Conservation (phyloP, 1,140 invertebrate genomes). For the Saxidomus purpurata region DNA sequence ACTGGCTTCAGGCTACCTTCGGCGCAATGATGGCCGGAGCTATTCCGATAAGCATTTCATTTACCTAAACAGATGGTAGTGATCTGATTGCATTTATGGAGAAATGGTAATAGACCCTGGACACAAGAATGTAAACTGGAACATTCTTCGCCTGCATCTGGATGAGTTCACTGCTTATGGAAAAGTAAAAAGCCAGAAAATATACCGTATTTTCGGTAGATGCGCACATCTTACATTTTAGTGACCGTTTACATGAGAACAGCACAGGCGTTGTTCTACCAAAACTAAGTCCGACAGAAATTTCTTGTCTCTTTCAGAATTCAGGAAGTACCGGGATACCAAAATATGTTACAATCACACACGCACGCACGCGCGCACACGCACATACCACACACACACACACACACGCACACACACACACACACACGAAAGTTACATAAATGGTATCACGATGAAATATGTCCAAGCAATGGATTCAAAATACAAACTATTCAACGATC, state of each 20-base stretch:
- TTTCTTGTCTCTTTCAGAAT: background rate
- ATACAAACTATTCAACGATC: no score
- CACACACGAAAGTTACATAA: background rate
- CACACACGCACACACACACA: no score
- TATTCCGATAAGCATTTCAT: background rate
- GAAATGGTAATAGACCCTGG: conserved; percentile 23
- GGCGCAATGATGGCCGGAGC: conserved; percentile 23
- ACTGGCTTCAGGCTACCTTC: conserved; percentile 13
- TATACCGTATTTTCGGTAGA: background rate
- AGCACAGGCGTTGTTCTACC: background rate
- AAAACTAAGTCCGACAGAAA: background rate
- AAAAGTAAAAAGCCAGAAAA: background rate
- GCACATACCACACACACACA: no score
- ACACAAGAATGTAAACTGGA: background rate
- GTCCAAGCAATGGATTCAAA: background rate
- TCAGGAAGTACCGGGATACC: conserved; percentile 32
- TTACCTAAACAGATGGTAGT: background rate
- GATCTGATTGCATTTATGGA: conserved; percentile 3
- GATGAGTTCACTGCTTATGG: background rate
- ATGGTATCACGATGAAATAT: background rate
- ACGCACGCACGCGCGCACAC: no score
- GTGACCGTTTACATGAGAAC: background rate
- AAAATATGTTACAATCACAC: conserved; percentile 21
- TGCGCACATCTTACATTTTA: background rate
- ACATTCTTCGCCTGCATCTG: background rate